phyloP scores from a whole-genome alignment of 2,797 vertebrate species.

The Ctenosaura bakeri region DNA sequence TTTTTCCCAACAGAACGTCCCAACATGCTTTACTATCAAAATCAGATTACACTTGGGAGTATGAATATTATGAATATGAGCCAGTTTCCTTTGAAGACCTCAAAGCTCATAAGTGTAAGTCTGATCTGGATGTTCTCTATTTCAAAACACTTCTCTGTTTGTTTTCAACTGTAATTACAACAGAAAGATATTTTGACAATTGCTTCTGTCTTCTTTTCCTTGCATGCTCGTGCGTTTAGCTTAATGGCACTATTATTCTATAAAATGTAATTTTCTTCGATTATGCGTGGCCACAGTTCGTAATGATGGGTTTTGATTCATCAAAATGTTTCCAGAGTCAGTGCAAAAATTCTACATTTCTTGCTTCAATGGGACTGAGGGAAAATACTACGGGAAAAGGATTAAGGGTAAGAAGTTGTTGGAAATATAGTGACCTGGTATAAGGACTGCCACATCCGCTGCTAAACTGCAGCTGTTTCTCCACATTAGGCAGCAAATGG shows the following conservation, averaged over 20 bases:
- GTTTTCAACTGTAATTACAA: slow-evolving; percentile 4
- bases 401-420: not conserved
- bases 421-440: too few species aligned
- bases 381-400: not conserved
- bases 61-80: slow-evolving; percentile 93
- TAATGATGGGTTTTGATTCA: not conserved
- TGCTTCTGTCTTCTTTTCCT: not conserved
- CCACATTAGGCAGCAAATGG: not conserved
- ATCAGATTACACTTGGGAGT: slow-evolving; percentile 92
- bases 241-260: not conserved
- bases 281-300: not conserved
- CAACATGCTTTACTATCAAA: slow-evolving; percentile 72
- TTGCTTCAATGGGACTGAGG: not conserved
- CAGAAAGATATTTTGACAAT: not conserved
- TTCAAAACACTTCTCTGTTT: rapidly evolving
- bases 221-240: not conserved
- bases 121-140: not conserved
- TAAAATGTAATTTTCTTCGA: not conserved
- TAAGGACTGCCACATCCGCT: not conserved
- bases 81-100: slow-evolving; percentile 94
- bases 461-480: not conserved
- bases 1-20: slow-evolving; percentile 80
- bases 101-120: slow-evolving; percentile 93
- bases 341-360: not conserved
- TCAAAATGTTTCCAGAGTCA: slow-evolving; percentile 27